Conservation (phyloP, 2,797 vertebrate species). For the Cirrhinus mrigala region DNA sequence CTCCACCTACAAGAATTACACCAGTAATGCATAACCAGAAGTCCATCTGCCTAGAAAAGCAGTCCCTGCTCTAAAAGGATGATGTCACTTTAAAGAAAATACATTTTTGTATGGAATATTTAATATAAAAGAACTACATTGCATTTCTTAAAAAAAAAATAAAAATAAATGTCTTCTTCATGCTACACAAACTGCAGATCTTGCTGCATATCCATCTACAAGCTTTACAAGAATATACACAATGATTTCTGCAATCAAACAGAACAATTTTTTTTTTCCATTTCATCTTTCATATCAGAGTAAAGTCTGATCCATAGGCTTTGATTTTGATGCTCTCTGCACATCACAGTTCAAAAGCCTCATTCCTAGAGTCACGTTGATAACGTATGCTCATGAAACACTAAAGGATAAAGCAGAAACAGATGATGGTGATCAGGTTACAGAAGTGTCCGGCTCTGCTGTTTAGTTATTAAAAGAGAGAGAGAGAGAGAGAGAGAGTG, state of each 20-base stretch:
- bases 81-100: not conserved
- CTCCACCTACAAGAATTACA: not conserved
- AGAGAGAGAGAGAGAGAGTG: not conserved
- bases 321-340: not conserved
- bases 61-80: not conserved
- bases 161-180: not conserved
- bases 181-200: not conserved
- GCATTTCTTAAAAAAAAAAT: not conserved
- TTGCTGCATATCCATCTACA: not conserved
- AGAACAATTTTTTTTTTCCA: not conserved
- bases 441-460: not conserved
- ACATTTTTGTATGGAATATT: not conserved
- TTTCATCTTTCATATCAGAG: not conserved
- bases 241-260: not conserved
- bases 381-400: not conserved
- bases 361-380: not conserved
- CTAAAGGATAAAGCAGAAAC: constrained; percentile 7
- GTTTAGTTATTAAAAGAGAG: not conserved
- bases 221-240: not conserved
- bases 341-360: constrained; percentile 14
- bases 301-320: not conserved
- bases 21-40: not conserved
- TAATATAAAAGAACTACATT: not conserved
- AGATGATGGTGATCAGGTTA: constrained; percentile 17
- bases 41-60: not conserved